A percentile compares a stretch with the other conserved stretches of the same genome.
Conservation (phyloP, 2,113 vertebrate species). For the Daphoenositta chrysoptera region DNA sequence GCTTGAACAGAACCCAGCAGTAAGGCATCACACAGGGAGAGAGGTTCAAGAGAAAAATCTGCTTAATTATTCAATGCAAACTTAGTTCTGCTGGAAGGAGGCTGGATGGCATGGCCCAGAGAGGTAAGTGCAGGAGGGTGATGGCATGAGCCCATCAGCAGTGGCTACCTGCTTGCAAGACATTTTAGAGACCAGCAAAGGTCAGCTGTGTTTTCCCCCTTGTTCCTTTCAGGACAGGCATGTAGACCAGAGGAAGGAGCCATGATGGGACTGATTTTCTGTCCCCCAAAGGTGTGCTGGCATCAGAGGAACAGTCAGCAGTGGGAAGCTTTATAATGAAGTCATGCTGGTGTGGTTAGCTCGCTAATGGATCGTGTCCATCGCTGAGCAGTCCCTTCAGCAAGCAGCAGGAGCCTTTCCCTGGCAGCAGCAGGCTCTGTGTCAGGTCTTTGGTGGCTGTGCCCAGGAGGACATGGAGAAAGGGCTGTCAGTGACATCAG, state of each 20-base stretch:
- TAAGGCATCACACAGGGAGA: background rate
- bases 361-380: background rate
- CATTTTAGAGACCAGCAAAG: background rate
- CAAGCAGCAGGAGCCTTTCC: background rate
- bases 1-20: background rate
- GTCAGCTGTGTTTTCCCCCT: background rate
- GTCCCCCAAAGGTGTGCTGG: background rate
- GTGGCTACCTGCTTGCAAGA: background rate
- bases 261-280: background rate
- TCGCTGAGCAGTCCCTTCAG: background rate
- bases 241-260: background rate
- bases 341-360: background rate
- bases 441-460: background rate
- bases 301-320: slow-evolving; percentile 16
- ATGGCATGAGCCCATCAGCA: background rate
- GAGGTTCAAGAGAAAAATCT: background rate
- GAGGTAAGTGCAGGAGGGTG: background rate
- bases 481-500: accelerated
- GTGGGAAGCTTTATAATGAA: slow-evolving; percentile 22
- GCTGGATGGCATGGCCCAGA: background rate
- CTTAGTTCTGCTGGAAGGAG: background rate
- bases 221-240: slow-evolving; percentile 33
- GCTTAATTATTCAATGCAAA: background rate
- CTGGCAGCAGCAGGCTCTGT: slow-evolving; percentile 10
- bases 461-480: background rate